Conservation (phyloP, 2,113 vertebrate species). For the Todiramphus chloris region DNA sequence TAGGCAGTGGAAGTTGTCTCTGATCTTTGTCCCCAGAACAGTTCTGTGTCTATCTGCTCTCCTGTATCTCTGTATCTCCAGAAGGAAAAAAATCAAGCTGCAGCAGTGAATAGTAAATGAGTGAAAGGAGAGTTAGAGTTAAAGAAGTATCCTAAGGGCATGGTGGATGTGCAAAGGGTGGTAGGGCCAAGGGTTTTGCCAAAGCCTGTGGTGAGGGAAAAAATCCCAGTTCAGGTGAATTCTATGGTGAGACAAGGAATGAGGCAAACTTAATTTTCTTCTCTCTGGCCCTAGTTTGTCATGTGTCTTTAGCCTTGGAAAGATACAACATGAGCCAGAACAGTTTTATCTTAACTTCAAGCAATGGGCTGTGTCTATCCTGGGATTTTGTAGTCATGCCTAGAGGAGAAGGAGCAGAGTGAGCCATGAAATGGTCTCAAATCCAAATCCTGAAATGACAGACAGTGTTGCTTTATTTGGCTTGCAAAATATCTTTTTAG, state of each 20-base stretch:
- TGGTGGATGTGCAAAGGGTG: neutral
- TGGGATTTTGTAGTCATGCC: neutral
- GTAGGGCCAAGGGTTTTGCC: neutral
- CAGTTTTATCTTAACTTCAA: neutral
- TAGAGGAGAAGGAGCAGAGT: neutral
- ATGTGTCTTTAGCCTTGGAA: neutral
- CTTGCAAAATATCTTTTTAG: neutral
- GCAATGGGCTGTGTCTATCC: neutral
- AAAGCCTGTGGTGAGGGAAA: neutral
- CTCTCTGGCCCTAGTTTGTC: neutral
- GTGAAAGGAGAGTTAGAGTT: neutral
- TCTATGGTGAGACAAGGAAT: neutral
- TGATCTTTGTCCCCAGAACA: neutral
- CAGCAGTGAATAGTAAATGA: neutral
- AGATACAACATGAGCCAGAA: neutral
- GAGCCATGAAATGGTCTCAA: neutral
- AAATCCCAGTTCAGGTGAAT: neutral
- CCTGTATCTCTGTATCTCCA: neutral
- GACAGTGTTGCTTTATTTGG: neutral
- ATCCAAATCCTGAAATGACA: neutral
- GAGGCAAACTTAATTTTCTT: neutral
- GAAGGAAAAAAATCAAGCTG: neutral
- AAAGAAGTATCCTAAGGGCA: neutral
- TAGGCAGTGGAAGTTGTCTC: neutral
- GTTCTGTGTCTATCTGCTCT: neutral